A percentile compares a stretch with the other conserved stretches of the same genome.
Evolutionary conservation across 2,797 vertebrate genomes (phyloP).

Genomic region (Sebastes itinus): DNA sequence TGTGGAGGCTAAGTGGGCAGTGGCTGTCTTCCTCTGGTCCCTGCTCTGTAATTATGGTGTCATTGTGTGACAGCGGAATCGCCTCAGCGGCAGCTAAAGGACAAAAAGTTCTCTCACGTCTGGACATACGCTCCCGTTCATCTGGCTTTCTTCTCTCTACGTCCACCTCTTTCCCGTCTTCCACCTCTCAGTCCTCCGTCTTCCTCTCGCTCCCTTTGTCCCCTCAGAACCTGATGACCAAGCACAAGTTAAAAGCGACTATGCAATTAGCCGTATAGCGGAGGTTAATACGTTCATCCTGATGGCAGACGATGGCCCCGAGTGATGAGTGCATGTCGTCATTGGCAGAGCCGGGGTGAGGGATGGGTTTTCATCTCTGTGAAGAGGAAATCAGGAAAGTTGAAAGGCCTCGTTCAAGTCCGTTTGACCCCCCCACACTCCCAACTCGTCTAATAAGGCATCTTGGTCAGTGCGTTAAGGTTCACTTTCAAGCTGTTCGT

Average conservation of each 20-base stretch:
- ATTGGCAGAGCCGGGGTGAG: background rate
- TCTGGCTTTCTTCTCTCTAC: background rate
- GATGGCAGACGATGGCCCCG: constrained; percentile 26
- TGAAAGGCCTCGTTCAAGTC: background rate
- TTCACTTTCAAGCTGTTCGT: too few relatives aligned
- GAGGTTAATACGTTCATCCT: constrained; percentile 58
- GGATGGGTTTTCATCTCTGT: constrained; percentile 7
- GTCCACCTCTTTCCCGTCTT: background rate
- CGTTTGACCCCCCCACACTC: background rate
- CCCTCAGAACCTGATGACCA: constrained; percentile 56
- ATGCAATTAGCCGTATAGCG: constrained; percentile 58
- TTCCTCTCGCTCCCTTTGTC: background rate
- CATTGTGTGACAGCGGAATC: constrained; percentile 63
- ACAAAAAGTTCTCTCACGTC: constrained; percentile 44
- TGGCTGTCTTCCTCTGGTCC: constrained; percentile 52
- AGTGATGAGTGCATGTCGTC: constrained; percentile 17
- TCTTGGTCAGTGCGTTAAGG: background rate
- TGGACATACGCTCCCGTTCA: constrained; percentile 22
- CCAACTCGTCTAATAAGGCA: background rate
- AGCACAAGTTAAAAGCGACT: constrained; percentile 40
- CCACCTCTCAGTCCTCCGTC: background rate
- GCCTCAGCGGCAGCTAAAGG: constrained; percentile 40
- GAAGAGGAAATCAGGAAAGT: constrained; percentile 19
- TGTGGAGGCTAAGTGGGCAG: constrained; percentile 57
- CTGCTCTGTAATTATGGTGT: constrained; percentile 71